A percentile compares a stretch with the other conserved stretches of the same genome.
These are phyloP conservation scores for Malurus elegans DNA, from an alignment of 2,113 vertebrate genomes.

Conservation along the genomic window DNA sequence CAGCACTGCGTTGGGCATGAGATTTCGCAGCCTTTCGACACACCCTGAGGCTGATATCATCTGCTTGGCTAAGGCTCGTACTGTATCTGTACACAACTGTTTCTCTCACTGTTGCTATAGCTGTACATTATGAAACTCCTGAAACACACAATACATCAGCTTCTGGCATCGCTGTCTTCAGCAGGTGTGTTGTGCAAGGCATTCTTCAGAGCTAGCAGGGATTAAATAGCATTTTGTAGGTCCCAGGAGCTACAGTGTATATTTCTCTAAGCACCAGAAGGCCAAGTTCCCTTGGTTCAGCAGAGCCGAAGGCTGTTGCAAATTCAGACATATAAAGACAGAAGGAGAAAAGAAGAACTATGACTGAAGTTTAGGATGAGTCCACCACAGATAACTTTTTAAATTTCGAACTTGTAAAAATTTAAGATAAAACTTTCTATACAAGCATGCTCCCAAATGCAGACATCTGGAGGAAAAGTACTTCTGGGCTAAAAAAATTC, in stretches of 20 bases:
- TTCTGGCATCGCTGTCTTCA: background rate
- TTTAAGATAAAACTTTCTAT: background rate
- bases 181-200: conserved; percentile 4
- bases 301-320: background rate
- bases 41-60: background rate
- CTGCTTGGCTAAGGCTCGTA: background rate
- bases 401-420: background rate
- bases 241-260: background rate
- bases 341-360: background rate
- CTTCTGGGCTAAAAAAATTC: background rate
- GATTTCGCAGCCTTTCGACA: background rate
- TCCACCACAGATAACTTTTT: background rate
- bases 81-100: background rate
- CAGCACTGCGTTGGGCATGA: background rate
- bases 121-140: background rate
- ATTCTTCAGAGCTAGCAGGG: background rate
- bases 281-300: background rate
- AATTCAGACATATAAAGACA: background rate
- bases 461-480: background rate
- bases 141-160: background rate
- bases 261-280: background rate
- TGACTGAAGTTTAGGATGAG: background rate
- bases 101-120: background rate
- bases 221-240: background rate
- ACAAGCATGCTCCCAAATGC: background rate